Percentiles rank a stretch among this genome's conserved stretches.
These are phyloP conservation scores for Baccha elongata DNA, from an alignment of 2,888 invertebrate genomes.

Conservation along the genomic window DNA sequence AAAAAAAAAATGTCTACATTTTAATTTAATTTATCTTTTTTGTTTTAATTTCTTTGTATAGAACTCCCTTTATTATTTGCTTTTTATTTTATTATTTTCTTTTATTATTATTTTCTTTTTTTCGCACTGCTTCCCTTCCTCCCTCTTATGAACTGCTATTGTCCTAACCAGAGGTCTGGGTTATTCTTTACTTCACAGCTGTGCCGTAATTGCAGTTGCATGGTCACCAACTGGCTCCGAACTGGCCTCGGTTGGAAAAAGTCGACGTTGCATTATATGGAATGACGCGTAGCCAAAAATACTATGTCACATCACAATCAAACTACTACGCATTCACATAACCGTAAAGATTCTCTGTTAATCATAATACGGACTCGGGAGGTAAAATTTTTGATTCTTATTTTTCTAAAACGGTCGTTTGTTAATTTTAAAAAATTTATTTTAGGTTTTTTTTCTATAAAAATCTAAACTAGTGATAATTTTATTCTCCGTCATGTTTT, in stretches of 20 bases:
- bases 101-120: slow-evolving; percentile 63
- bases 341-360: slow-evolving; percentile 55
- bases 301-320: slow-evolving; percentile 43
- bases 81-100: slow-evolving; percentile 26
- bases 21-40: slow-evolving; percentile 32
- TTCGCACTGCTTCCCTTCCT: slow-evolving; percentile 9
- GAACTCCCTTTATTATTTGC: slow-evolving; percentile 44
- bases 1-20: too few species aligned
- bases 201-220: slow-evolving; percentile 92
- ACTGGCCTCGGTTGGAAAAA: slow-evolving; percentile 92
- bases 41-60: slow-evolving; percentile 43
- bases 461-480: slow-evolving; percentile 62
- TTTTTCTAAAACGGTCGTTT: not conserved
- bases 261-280: slow-evolving; percentile 92
- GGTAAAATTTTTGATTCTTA: slow-evolving; percentile 17
- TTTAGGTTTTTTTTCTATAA: slow-evolving; percentile 49
- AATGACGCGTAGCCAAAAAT: slow-evolving; percentile 84
- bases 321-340: slow-evolving; percentile 71
- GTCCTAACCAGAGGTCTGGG: slow-evolving; percentile 64
- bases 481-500: slow-evolving; percentile 55
- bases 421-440: not conserved
- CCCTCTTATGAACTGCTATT: slow-evolving; percentile 43
- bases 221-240: slow-evolving; percentile 94
- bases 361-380: slow-evolving; percentile 51
- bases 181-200: slow-evolving; percentile 85